Percentiles rank a stretch among this genome's conserved stretches.
Evolutionary conservation across 2,888 invertebrate species (phyloP).

Genomic region (Embidobia sp.): DNA sequence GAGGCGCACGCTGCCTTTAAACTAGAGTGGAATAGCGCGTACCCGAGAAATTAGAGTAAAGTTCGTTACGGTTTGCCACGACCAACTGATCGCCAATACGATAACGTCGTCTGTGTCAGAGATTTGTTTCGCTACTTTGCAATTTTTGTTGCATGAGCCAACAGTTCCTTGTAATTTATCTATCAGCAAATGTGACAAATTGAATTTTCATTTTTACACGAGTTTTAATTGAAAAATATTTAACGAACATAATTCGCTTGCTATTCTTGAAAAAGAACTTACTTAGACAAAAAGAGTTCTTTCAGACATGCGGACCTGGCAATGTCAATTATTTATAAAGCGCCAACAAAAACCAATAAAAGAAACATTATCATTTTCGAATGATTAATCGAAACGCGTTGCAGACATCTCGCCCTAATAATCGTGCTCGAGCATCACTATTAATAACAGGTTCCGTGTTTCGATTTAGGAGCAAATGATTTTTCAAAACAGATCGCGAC

Average conservation of each 20-base stretch:
- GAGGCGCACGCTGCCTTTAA: constrained; percentile 64
- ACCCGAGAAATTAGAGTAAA: constrained; percentile 60
- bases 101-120: constrained; percentile 24
- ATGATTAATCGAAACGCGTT: constrained; percentile 31
- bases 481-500: constrained; percentile 46
- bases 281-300: too few relatives aligned
- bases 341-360: not conserved
- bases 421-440: constrained; percentile 29
- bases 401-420: constrained; percentile 16
- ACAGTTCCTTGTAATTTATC: not conserved
- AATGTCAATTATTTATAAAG: too few relatives aligned
- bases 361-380: constrained; percentile 6
- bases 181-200: too few relatives aligned
- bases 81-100: constrained; percentile 27
- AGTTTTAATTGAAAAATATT: too few relatives aligned
- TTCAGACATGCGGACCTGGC: too few relatives aligned
- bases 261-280: too few relatives aligned
- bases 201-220: too few relatives aligned
- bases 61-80: constrained; percentile 54
- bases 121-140: too few relatives aligned
- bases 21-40: constrained; percentile 69
- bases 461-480: constrained; percentile 53
- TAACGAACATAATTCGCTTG: too few relatives aligned
- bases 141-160: not conserved
- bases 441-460: constrained; percentile 55